A percentile compares a stretch with the other conserved stretches of the same genome.
phyloP scores from a whole-genome alignment of 2,113 vertebrate genomes.

The Cyphotilapia sp. region DNA sequence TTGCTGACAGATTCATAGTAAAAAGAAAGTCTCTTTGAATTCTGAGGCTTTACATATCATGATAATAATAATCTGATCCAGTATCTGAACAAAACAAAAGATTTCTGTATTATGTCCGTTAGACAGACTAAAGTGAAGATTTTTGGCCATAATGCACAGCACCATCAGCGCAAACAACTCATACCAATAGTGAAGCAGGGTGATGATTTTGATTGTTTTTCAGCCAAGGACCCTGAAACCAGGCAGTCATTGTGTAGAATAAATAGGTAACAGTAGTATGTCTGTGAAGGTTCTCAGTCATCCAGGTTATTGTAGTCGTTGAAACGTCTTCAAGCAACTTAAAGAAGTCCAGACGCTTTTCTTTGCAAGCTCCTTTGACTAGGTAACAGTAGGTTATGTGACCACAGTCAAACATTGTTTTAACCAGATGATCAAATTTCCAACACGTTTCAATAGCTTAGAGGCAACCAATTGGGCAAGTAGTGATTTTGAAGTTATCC shows the following conservation, averaged over 20 bases:
- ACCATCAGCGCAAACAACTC: background rate
- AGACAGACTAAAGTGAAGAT: background rate
- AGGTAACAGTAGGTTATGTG: background rate
- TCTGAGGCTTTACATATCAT: background rate
- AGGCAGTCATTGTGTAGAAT: background rate
- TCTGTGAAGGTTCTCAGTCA: no score
- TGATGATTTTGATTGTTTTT: background rate
- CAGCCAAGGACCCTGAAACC: background rate
- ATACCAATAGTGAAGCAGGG: background rate
- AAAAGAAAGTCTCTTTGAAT: background rate
- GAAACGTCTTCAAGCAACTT: no score
- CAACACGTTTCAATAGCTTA: background rate
- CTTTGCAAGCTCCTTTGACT: no score
- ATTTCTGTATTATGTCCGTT: background rate
- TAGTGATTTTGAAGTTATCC: background rate
- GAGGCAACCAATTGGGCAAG: background rate
- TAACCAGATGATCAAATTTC: background rate
- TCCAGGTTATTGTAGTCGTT: no score
- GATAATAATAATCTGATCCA: background rate
- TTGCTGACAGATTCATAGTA: background rate
- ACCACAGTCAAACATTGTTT: background rate
- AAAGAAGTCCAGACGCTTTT: no score
- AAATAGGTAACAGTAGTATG: background rate
- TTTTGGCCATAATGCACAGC: background rate
- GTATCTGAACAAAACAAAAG: background rate